Base-by-base conservation (phyloP, 2,888 invertebrate genomes). In the Tinea semifulvella region DNA sequence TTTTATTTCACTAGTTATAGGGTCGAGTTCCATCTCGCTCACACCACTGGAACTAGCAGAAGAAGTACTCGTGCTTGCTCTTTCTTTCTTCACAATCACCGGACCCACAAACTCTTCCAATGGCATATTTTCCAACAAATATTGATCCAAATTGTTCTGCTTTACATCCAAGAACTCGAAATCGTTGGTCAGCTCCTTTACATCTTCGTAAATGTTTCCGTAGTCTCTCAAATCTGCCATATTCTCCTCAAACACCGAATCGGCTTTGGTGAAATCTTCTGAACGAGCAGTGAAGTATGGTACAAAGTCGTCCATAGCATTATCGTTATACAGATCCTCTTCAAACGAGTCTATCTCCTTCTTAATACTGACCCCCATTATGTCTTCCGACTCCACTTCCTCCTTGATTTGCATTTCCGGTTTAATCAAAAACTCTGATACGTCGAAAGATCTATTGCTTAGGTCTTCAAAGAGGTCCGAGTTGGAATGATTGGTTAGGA, bases 211-310 rank as follows among this genome's bases (percentile, higher is more conserved):
- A n/a, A n/a, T n/a, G 31, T 82, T 79, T 2, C 67, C 79, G 50
- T 83, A 86, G 49, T 85, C 85, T 48, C 74, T 71, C 8, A 86
- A 57, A 60, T 86, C 86, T 0, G 85, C 84, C 49, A 85, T 54
- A 52, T 85, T 86, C 51, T 85, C 85, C 39, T 83, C 80, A 54
- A 76, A 74, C 1, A 86, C 81, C 0, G 85, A 83, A 53, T 64
- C 81, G 25, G 57, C 82, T 53, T 54, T 61, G 48, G 68, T 69
- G 50, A 66, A 56, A 45, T 65, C 69, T 48, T 73, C 76, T 0
- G 65, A 49, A 52, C 73, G 75, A 5, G 61, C 58, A 4, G 61
- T 55, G 54, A 79, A 81, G 44, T 73, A 80, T 1, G 79, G 73
- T 16, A 76, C 72, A 49, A 66, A 80, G 17, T 81, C 65, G 43